These are phyloP conservation scores for Garrulus glandarius DNA, from an alignment of 2,797 vertebrate species.

Conservation along the genomic window DNA sequence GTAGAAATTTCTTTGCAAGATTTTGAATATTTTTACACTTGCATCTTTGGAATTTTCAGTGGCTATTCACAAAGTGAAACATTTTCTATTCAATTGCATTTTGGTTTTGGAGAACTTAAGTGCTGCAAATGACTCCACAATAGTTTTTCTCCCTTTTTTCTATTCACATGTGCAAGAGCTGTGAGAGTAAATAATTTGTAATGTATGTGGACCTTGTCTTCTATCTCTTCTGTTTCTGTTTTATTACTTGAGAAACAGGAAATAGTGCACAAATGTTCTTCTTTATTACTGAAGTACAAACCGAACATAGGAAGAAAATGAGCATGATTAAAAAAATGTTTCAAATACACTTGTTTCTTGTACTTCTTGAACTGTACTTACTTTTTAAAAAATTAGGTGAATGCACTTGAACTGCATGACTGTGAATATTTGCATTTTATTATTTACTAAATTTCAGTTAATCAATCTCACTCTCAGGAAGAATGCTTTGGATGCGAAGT, in stretches of 20 bases:
- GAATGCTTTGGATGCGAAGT: background rate
- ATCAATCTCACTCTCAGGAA: rapidly evolving
- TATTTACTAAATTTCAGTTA: background rate
- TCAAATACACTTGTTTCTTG: background rate
- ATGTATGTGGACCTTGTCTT: background rate
- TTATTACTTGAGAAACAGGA: background rate
- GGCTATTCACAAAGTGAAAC: background rate
- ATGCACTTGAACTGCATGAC: background rate
- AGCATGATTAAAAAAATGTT: background rate
- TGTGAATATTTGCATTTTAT: background rate
- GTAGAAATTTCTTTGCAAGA: background rate
- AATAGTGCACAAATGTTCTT: background rate
- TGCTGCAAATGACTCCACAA: background rate
- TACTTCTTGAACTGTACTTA: background rate
- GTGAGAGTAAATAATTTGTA: background rate
- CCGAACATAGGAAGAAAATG: background rate
- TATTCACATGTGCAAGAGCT: background rate
- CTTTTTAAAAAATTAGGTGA: background rate
- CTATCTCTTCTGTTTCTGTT: background rate
- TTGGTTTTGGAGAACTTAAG: background rate
- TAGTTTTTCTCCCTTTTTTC: background rate
- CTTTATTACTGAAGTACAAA: background rate
- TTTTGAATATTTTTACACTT: background rate
- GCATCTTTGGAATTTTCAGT: background rate
- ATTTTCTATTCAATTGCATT: background rate